Conservation (phyloP, 30 jellyfish, hydroid and myxozoan species). For the Phacellophora camtschatica region DNA sequence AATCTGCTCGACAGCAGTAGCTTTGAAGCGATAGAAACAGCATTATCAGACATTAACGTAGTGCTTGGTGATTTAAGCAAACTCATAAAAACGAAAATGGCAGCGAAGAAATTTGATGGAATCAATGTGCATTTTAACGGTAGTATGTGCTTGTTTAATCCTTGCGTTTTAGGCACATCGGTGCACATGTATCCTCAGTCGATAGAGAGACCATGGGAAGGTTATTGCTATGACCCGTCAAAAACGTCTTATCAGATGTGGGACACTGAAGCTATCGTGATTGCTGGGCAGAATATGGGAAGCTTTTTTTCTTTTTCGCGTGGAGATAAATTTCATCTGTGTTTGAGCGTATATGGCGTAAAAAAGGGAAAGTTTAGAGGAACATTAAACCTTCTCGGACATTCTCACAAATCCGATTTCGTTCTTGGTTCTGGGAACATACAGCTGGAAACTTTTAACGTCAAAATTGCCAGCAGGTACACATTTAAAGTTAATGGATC, state of each 20-base stretch:
- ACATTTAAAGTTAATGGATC: slow-evolving; percentile 54
- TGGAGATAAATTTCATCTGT: slow-evolving; percentile 46
- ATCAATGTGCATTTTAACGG: slow-evolving; percentile 68
- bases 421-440: slow-evolving; percentile 7
- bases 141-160: slow-evolving; percentile 72
- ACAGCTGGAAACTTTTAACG: background rate
- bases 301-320: slow-evolving; percentile 46
- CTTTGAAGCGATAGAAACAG: slow-evolving; percentile 12
- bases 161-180: slow-evolving; percentile 54
- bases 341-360: slow-evolving; percentile 70
- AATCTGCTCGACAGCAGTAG: background rate
- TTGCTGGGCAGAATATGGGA: slow-evolving; percentile 26
- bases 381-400: slow-evolving; percentile 40
- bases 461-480: slow-evolving; percentile 62
- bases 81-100: background rate
- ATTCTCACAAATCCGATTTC: slow-evolving; percentile 1
- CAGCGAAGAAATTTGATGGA: slow-evolving; percentile 29
- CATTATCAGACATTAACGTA: slow-evolving; percentile 6
- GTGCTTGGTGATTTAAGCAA: slow-evolving; percentile 44
- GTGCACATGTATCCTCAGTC: slow-evolving; percentile 56
- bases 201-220: slow-evolving; percentile 58
- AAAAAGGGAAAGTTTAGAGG: slow-evolving; percentile 55
- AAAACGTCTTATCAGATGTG: slow-evolving; percentile 81
- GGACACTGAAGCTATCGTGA: slow-evolving; percentile 71
- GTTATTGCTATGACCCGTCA: slow-evolving; percentile 72